phyloP scores from a whole-genome alignment of 2,888 invertebrate species.

The Abrostola tripartita region DNA sequence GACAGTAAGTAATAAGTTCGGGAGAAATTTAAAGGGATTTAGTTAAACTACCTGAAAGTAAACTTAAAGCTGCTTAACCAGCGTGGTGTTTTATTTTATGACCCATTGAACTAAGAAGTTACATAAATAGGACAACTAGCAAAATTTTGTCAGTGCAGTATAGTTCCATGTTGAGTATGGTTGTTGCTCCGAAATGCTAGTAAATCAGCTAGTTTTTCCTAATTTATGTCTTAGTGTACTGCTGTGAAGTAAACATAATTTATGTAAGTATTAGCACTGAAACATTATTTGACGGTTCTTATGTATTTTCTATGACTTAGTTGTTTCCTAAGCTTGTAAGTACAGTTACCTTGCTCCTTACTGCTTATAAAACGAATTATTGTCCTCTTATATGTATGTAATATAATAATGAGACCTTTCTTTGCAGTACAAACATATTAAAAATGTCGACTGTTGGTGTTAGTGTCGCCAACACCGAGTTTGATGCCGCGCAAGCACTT shows the following conservation, averaged over 20 bases:
- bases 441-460: slow-evolving; percentile 48
- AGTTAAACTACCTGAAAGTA: slow-evolving; percentile 58
- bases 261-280: slow-evolving; percentile 11
- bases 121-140: slow-evolving; percentile 45
- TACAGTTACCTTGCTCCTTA: too few species aligned
- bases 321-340: too few species aligned
- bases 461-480: slow-evolving; percentile 51
- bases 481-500: slow-evolving; percentile 63
- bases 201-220: slow-evolving; percentile 4
- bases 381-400: background rate
- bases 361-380: too few species aligned
- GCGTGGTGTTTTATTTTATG: slow-evolving; percentile 62
- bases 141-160: slow-evolving; percentile 45
- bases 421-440: slow-evolving; percentile 9
- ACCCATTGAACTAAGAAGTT: slow-evolving; percentile 37
- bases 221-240: slow-evolving; percentile 3
- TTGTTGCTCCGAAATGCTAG: slow-evolving; percentile 12
- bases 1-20: slow-evolving; percentile 37
- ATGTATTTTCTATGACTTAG: too few species aligned
- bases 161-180: slow-evolving; percentile 37
- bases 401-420: background rate
- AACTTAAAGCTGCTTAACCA: slow-evolving; percentile 32
- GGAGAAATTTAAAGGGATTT: slow-evolving; percentile 51
- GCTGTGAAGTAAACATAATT: slow-evolving; percentile 8
- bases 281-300: background rate